Conservation (phyloP, 2,888 invertebrate species). For the Camptogramma bilineatum region DNA sequence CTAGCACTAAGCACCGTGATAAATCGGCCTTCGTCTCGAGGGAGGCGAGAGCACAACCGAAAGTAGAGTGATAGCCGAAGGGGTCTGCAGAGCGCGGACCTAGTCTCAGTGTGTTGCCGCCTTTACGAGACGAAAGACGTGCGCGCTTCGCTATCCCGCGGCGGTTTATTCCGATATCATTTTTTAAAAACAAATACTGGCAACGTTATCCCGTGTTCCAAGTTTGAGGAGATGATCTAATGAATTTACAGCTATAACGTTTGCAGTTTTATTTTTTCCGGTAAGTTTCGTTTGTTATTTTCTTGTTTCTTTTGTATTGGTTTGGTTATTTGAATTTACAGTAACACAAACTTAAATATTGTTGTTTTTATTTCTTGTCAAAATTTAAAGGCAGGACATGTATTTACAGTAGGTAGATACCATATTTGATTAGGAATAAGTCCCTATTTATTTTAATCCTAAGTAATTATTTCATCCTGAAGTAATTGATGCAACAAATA, state of each 20-base stretch:
- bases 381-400: too few species aligned
- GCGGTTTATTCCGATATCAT: constrained; percentile 48
- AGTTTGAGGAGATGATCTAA: constrained; percentile 52
- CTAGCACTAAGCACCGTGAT: constrained; percentile 57
- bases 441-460: too few species aligned
- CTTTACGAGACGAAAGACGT: constrained; percentile 70
- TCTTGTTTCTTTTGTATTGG: constrained; percentile 4
- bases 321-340: constrained; percentile 12
- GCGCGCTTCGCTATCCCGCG: constrained; percentile 53
- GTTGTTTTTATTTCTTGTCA: too few species aligned
- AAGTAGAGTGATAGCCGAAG: constrained; percentile 79
- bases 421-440: too few species aligned
- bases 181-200: constrained; percentile 48
- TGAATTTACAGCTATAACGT: constrained; percentile 50
- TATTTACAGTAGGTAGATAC: too few species aligned
- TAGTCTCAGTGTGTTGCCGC: constrained; percentile 72
- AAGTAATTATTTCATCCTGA: too few species aligned
- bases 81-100: constrained; percentile 64
- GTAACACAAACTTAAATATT: too few species aligned
- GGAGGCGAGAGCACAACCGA: constrained; percentile 76
- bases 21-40: constrained; percentile 74
- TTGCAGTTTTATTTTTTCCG: constrained; percentile 49
- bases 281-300: constrained; percentile 59
- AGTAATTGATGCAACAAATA: too few species aligned
- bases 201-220: constrained; percentile 49